Conservation (phyloP, 2,888 invertebrate genomes). For the Mystacides longicornis region DNA sequence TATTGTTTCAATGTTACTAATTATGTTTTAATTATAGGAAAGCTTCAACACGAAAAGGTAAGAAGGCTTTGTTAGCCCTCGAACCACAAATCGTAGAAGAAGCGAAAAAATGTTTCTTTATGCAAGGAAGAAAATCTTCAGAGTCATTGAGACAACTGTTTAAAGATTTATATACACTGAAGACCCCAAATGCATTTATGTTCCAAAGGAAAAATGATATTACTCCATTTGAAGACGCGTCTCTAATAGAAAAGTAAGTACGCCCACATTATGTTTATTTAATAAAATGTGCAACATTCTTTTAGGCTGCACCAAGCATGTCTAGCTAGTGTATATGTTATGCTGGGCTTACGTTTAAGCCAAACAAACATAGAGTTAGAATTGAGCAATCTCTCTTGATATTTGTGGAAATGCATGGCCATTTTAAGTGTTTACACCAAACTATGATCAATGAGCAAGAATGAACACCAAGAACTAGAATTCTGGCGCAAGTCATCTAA, state of each 20-base stretch:
- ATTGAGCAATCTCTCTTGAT: too few relatives aligned
- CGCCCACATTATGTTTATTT: too few relatives aligned
- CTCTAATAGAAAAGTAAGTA: slow-evolving; percentile 68
- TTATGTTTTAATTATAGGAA: slow-evolving; percentile 53
- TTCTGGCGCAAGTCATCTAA: too few relatives aligned
- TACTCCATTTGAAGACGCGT: slow-evolving; percentile 86
- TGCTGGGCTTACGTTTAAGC: too few relatives aligned
- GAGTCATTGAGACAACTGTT: slow-evolving; percentile 62
- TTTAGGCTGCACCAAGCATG: too few relatives aligned
- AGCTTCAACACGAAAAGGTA: slow-evolving; percentile 82
- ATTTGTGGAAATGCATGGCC: too few relatives aligned
- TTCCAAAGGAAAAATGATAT: slow-evolving; percentile 79
- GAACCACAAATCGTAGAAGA: slow-evolving; percentile 88
- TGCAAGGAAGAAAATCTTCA: slow-evolving; percentile 77
- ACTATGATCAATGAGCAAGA: too few relatives aligned
- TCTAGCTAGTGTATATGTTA: too few relatives aligned
- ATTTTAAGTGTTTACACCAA: too few relatives aligned
- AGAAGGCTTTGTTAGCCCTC: slow-evolving; percentile 69
- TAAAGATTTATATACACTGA: slow-evolving; percentile 81
- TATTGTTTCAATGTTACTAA: neutral
- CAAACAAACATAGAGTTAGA: too few relatives aligned
- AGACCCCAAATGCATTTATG: slow-evolving; percentile 76
- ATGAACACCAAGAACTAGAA: too few relatives aligned
- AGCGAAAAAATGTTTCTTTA: slow-evolving; percentile 73
- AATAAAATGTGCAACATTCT: too few relatives aligned